A percentile compares a stretch with the other conserved stretches of the same genome.
Evolutionary conservation across 2,888 invertebrate genomes (phyloP).

Genomic region (Caenorhabditis doughertyi): DNA sequence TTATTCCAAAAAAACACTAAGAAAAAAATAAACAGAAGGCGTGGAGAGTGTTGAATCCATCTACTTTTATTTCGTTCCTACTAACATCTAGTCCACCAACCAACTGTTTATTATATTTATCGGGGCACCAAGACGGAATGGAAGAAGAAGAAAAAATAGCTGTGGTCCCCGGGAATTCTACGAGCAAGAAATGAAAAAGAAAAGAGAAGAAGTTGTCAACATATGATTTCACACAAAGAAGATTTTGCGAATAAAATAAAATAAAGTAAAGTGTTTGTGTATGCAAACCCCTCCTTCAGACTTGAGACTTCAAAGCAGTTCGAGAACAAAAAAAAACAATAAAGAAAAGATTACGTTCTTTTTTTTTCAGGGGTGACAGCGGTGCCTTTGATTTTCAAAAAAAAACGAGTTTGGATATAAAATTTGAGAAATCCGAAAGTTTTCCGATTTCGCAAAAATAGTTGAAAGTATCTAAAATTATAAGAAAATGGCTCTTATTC

Average conservation of each 20-base stretch:
- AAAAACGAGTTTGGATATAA: not conserved
- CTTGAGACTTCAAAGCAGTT: conserved; percentile 21
- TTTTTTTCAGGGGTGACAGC: not conserved
- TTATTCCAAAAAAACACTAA: conserved; percentile 4
- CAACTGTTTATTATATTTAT: conserved; percentile 62
- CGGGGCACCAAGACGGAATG: conserved; percentile 24
- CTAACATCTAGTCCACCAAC: conserved; percentile 5
- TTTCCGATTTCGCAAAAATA: too few relatives aligned
- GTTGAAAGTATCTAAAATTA: too few relatives aligned
- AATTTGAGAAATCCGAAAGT: not conserved
- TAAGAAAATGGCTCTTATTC: too few relatives aligned
- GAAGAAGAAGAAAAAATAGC: conserved; percentile 46
- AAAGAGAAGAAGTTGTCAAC: conserved; percentile 53
- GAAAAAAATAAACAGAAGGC: conserved; percentile 36
- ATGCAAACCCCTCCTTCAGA: not conserved
- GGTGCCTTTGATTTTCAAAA: not conserved
- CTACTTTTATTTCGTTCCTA: not conserved
- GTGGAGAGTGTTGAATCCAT: conserved; percentile 27
- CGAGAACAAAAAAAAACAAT: conserved; percentile 12
- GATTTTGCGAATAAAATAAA: conserved; percentile 48
- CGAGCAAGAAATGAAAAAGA: conserved; percentile 22
- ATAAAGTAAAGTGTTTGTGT: conserved; percentile 46
- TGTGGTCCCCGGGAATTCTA: conserved; percentile 1
- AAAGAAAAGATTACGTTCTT: not conserved
- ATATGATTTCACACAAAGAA: conserved; percentile 55